phyloP scores from a whole-genome alignment of 2,888 invertebrate genomes.

The Orthosia incerta region DNA sequence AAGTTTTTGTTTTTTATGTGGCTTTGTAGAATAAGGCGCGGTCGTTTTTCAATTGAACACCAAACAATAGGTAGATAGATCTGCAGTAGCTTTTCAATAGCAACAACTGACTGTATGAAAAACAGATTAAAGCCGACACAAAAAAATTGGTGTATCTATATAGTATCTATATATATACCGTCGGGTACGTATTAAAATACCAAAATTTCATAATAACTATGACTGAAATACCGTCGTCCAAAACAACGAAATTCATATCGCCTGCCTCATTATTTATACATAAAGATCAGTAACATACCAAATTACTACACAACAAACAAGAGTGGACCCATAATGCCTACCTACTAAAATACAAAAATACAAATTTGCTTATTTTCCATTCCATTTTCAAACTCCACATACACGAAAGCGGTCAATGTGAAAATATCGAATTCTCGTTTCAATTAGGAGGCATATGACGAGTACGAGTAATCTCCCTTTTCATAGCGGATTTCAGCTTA shows the following conservation, averaged over 20 bases:
- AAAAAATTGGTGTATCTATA: neutral
- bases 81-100: neutral
- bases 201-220: too few relatives aligned
- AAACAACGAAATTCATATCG: too few relatives aligned
- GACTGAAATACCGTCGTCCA: too few relatives aligned
- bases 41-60: too few relatives aligned
- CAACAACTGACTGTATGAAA: neutral
- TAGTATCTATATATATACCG: too few relatives aligned
- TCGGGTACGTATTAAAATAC: too few relatives aligned
- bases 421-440: conserved; percentile 52
- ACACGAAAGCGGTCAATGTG: conserved; percentile 17
- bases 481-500: conserved; percentile 70
- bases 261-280: neutral
- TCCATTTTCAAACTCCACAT: conserved; percentile 15
- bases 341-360: neutral
- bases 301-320: neutral
- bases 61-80: too few relatives aligned
- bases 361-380: neutral
- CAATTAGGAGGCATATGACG: conserved; percentile 64
- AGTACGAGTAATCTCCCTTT: conserved; percentile 72
- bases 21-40: too few relatives aligned
- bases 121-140: neutral
- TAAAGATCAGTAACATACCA: neutral
- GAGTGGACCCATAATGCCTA: neutral
- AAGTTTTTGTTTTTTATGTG: too few relatives aligned